These are phyloP conservation scores for Acomys russatus DNA, from an alignment of 2,797 vertebrate genomes.

Conservation along the genomic window DNA sequence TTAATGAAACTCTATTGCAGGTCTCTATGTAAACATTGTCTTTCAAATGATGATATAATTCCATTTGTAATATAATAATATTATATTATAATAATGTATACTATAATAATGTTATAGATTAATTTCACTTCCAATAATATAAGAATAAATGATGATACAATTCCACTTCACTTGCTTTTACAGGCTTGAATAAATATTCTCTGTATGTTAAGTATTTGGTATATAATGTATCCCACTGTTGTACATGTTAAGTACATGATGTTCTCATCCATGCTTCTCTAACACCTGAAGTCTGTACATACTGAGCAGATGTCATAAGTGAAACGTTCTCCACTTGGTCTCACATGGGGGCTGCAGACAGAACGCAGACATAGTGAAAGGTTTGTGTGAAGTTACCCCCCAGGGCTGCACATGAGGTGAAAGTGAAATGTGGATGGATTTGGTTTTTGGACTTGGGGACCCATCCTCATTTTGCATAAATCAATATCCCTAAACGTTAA, in stretches of 20 bases:
- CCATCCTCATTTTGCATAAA: background rate
- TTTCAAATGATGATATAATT: background rate
- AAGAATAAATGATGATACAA: background rate
- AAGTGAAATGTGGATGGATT: background rate
- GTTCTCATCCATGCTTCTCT: background rate
- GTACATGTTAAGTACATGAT: background rate
- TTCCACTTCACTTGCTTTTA: background rate
- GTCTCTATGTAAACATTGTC: background rate
- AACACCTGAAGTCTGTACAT: background rate
- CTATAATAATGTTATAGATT: no score
- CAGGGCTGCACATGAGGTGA: background rate
- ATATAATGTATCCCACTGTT: rapidly evolving
- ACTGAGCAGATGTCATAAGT: background rate
- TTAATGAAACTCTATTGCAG: background rate
- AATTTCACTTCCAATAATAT: no score
- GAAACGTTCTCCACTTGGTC: background rate
- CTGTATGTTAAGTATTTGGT: background rate
- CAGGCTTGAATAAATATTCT: background rate
- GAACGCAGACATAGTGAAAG: background rate
- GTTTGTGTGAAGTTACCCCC: background rate
- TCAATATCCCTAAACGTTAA: background rate
- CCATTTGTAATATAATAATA: no score
- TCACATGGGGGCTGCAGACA: background rate
- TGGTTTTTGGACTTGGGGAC: background rate
- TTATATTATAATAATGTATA: no score